Evolutionary conservation across 2,888 invertebrate genomes (phyloP).

Genomic region (Drosophila gaucha): DNA sequence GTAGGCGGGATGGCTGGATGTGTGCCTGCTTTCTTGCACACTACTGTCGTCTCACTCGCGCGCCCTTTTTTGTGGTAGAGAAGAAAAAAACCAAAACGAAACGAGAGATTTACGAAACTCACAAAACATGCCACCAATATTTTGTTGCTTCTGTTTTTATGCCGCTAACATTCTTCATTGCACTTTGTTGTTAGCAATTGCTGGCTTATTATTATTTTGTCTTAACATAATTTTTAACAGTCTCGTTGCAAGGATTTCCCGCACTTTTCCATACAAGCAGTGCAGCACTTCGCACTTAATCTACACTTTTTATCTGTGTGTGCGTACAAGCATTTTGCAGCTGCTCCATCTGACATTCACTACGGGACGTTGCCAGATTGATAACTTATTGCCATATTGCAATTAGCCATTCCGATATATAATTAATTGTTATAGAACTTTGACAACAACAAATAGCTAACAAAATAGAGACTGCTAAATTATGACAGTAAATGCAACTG

Average conservation of each 20-base stretch:
- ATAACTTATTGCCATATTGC: neutral
- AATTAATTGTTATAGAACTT: slow-evolving; percentile 4
- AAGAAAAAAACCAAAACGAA: slow-evolving; percentile 78
- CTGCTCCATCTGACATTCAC: slow-evolving; percentile 54
- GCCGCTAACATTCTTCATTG: slow-evolving; percentile 23
- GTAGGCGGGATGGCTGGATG: slow-evolving; percentile 48
- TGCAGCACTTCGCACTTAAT: slow-evolving; percentile 58
- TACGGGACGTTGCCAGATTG: slow-evolving; percentile 22
- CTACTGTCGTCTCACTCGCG: slow-evolving; percentile 63
- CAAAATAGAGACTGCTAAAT: accelerated
- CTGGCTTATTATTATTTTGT: slow-evolving; percentile 12
- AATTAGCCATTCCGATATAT: slow-evolving; percentile 17
- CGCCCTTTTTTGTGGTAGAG: slow-evolving; percentile 75
- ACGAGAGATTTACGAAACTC: slow-evolving; percentile 63
- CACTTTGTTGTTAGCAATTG: slow-evolving; percentile 21
- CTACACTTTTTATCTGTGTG: slow-evolving; percentile 53
- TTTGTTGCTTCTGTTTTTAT: slow-evolving; percentile 27
- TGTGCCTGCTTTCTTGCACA: slow-evolving; percentile 16
- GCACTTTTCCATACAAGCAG: slow-evolving; percentile 63
- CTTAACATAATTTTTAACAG: slow-evolving; percentile 22
- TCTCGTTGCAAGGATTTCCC: slow-evolving; percentile 60
- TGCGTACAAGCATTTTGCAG: slow-evolving; percentile 59
- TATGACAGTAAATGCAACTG: neutral
- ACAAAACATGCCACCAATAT: slow-evolving; percentile 62
- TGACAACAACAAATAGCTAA: neutral